Evolutionary conservation across 2,888 invertebrate species (phyloP).

Genomic region (Cerastoderma edule): DNA sequence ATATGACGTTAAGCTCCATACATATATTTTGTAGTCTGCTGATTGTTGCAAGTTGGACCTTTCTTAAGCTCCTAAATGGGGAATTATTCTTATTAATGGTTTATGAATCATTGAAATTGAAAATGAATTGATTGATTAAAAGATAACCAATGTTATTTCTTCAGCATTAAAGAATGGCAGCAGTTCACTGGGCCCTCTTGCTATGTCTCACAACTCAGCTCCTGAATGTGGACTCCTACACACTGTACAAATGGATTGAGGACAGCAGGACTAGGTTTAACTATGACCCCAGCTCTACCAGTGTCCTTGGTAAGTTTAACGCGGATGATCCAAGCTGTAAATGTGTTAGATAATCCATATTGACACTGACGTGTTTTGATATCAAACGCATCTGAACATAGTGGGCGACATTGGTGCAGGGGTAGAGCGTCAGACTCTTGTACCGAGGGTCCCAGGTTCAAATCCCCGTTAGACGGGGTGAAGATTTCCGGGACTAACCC

Average conservation of each 20-base stretch:
- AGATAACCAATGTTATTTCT: background rate
- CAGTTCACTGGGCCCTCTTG: background rate
- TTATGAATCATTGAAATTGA: background rate
- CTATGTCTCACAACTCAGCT: background rate
- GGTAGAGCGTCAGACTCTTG: background rate
- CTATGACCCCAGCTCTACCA: constrained; percentile 51
- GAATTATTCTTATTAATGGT: background rate
- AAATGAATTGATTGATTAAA: background rate
- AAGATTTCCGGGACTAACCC: no score
- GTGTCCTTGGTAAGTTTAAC: constrained; percentile 40
- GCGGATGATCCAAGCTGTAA: background rate
- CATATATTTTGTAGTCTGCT: no score
- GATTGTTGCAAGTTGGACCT: no score
- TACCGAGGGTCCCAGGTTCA: background rate
- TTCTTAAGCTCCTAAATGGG: no score
- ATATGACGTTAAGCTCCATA: no score
- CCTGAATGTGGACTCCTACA: background rate
- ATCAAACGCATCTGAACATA: background rate
- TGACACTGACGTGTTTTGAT: background rate
- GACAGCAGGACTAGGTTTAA: constrained; percentile 56
- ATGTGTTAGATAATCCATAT: background rate
- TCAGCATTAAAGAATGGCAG: background rate
- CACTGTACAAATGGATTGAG: constrained; percentile 52
- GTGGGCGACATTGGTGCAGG: background rate
- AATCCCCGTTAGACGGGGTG: no score